Conservation (phyloP, 1,140 invertebrate species). For the Muscidifurax raptorellus region DNA sequence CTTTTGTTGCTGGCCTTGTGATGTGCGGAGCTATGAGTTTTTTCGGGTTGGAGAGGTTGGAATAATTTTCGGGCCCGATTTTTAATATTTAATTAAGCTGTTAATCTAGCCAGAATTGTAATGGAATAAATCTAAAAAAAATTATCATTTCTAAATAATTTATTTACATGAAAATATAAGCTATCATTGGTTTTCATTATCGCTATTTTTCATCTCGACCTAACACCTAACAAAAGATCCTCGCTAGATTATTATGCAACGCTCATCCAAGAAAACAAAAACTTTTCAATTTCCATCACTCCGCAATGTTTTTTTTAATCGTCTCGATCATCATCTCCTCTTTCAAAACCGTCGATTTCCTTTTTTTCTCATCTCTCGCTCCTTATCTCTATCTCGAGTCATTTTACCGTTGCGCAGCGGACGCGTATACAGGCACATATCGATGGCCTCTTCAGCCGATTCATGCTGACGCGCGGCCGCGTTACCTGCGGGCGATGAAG, state of each 20-base stretch:
- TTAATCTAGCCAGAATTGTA: too few relatives aligned
- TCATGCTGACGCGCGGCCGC: slow-evolving; percentile 32
- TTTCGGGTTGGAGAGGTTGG: too few relatives aligned
- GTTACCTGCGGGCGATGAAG: slow-evolving; percentile 42
- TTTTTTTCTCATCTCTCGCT: neutral
- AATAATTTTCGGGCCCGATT: too few relatives aligned
- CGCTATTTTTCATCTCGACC: too few relatives aligned
- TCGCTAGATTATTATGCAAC: neutral
- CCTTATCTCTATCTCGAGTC: neutral
- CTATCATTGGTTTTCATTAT: too few relatives aligned
- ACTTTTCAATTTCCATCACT: neutral
- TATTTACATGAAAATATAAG: too few relatives aligned
- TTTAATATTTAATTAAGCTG: too few relatives aligned
- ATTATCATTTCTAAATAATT: too few relatives aligned
- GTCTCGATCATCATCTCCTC: neutral
- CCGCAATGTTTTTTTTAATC: neutral
- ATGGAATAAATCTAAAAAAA: too few relatives aligned
- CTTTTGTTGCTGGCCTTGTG: neutral
- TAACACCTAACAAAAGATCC: neutral
- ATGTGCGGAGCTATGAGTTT: neutral
- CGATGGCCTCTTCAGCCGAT: slow-evolving; percentile 29
- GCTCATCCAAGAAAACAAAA: neutral
- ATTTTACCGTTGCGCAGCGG: slow-evolving; percentile 23
- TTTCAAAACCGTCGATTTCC: slow-evolving; percentile 8
- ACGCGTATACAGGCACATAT: neutral